These are phyloP conservation scores for Ochotona princeps DNA, from an alignment of 2,113 vertebrate genomes.

Conservation along the genomic window DNA sequence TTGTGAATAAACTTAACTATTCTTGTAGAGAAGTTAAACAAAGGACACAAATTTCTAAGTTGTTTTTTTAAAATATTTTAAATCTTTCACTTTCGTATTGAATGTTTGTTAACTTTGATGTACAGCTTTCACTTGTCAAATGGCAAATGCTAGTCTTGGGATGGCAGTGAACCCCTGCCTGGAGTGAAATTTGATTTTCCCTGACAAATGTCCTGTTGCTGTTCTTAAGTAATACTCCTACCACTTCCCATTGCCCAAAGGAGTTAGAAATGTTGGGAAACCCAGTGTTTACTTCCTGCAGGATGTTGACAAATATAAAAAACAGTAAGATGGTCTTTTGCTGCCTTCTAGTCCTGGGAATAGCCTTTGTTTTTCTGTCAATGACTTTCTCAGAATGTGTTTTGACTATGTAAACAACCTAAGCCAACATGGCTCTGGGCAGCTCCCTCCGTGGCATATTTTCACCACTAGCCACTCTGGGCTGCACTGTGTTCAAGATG, in stretches of 20 bases:
- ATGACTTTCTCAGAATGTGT: background rate
- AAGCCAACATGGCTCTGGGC: background rate
- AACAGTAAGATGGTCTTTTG: background rate
- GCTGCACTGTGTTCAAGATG: background rate
- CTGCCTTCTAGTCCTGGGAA: background rate
- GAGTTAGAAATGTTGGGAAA: background rate
- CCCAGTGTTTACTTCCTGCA: background rate
- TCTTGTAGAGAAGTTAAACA: background rate
- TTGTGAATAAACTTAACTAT: background rate
- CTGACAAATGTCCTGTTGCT: background rate
- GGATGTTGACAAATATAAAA: background rate
- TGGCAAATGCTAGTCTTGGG: background rate
- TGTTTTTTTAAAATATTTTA: background rate
- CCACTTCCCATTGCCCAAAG: background rate
- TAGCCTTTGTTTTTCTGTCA: background rate
- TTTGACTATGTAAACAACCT: background rate
- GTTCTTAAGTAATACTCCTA: background rate
- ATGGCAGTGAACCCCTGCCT: slow-evolving; percentile 81
- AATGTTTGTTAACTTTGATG: slow-evolving; percentile 70
- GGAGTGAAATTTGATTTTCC: background rate
- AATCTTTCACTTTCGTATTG: background rate
- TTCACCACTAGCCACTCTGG: background rate
- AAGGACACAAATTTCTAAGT: background rate
- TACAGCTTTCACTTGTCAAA: slow-evolving; percentile 54
- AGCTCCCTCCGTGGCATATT: background rate